phyloP scores from a whole-genome alignment of 2,888 invertebrate species.

The Thera obeliscata region DNA sequence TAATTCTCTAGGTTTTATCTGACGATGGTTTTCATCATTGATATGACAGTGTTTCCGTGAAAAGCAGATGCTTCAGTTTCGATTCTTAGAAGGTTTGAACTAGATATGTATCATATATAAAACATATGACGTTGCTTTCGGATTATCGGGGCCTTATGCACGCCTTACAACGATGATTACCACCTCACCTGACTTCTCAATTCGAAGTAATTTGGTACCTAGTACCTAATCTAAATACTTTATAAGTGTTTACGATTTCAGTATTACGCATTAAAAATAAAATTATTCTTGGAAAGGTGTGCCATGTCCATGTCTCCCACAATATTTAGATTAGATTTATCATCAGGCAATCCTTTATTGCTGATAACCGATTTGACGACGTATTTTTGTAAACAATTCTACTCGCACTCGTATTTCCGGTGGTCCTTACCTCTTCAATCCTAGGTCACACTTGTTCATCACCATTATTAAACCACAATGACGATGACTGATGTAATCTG shows the following conservation, averaged over 20 bases:
- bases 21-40: neutral
- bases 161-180: neutral
- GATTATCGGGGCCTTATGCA: neutral
- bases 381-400: neutral
- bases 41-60: neutral
- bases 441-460: too few species aligned
- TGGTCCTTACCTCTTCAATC: too few species aligned
- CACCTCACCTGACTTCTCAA: slow-evolving; percentile 6
- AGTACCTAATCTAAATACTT: neutral
- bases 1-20: slow-evolving; percentile 2
- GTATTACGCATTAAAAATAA: slow-evolving; percentile 26
- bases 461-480: too few species aligned
- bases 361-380: neutral
- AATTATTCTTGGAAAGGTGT: slow-evolving; percentile 30
- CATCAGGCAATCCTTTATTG: slow-evolving; percentile 41
- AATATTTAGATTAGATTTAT: slow-evolving; percentile 41
- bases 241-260: neutral
- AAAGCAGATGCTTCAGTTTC: neutral
- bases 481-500: too few species aligned
- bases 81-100: neutral
- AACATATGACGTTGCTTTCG: neutral
- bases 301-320: slow-evolving; percentile 30
- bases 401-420: neutral
- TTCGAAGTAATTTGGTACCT: neutral
- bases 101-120: neutral